Percentiles rank a stretch among this genome's conserved stretches.
phyloP scores from a whole-genome alignment of 2,797 vertebrate genomes.

The Xenopus petersii region DNA sequence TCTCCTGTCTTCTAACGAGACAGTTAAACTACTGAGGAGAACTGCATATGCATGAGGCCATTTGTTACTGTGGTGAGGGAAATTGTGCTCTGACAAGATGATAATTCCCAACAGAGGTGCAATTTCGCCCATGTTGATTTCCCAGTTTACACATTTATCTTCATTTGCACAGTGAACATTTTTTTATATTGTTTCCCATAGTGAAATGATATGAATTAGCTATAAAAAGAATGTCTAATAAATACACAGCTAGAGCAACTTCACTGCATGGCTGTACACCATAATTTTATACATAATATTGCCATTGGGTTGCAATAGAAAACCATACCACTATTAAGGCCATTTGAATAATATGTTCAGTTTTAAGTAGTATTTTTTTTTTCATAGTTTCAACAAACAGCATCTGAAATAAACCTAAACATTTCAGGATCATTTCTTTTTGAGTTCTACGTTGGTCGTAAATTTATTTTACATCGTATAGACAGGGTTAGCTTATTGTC shows the following conservation, averaged over 20 bases:
- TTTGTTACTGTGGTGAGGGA: constrained; percentile 47
- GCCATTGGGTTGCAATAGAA: not conserved
- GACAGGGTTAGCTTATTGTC: too few species aligned
- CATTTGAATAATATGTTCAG: too few species aligned
- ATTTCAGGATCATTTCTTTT: too few species aligned
- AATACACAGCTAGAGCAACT: constrained; percentile 8
- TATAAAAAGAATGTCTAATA: constrained; percentile 42
- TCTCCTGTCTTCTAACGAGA: constrained; percentile 46
- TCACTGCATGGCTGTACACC: constrained; percentile 5
- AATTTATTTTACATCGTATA: too few species aligned
- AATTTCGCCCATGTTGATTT: constrained; percentile 48
- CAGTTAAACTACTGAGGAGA: constrained; percentile 47
- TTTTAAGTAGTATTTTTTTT: too few species aligned
- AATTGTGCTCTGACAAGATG: constrained; percentile 49
- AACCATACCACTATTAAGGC: not conserved
- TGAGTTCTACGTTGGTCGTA: too few species aligned
- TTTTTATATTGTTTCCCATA: constrained; percentile 30
- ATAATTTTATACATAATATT: not conserved
- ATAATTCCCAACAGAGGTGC: constrained; percentile 48
- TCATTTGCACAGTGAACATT: constrained; percentile 33
- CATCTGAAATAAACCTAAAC: too few species aligned
- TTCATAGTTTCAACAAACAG: too few species aligned
- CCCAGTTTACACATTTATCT: constrained; percentile 46
- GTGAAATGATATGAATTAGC: constrained; percentile 32
- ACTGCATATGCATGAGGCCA: constrained; percentile 49